Percentiles rank a stretch among this genome's conserved stretches.
phyloP scores from a whole-genome alignment of 1,140 invertebrate genomes.

The Bombus waltoni region DNA sequence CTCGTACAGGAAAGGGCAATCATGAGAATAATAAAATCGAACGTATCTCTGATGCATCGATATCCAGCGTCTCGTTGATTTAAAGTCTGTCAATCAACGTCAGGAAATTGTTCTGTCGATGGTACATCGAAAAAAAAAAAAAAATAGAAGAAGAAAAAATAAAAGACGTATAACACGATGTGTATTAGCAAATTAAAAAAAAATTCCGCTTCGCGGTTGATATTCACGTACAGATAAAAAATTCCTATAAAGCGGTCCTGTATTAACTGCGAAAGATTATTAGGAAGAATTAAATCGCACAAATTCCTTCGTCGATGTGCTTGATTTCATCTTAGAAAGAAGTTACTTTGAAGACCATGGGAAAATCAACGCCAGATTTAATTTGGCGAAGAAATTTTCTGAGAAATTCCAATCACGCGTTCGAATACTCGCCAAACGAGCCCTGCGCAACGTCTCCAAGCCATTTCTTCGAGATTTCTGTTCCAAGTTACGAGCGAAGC shows the following conservation, averaged over 20 bases:
- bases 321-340: too few relatives aligned
- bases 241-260: neutral
- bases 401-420: conserved; percentile 23
- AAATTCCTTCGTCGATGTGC: neutral
- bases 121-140: neutral
- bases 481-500: neutral
- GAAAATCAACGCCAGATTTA: neutral
- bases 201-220: neutral
- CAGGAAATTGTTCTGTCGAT: neutral
- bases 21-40: conserved; percentile 4
- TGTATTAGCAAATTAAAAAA: neutral
- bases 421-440: neutral
- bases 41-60: neutral
- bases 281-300: too few relatives aligned
- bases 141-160: neutral
- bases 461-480: neutral
- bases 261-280: too few relatives aligned
- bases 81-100: conserved; percentile 19
- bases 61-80: neutral
- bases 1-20: conserved; percentile 1
- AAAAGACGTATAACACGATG: neutral
- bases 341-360: neutral
- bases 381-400: neutral
- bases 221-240: neutral
- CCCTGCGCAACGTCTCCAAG: neutral